Evolutionary conservation across 2,113 vertebrate genomes (phyloP).

Genomic region (Coracopsis vasa): DNA sequence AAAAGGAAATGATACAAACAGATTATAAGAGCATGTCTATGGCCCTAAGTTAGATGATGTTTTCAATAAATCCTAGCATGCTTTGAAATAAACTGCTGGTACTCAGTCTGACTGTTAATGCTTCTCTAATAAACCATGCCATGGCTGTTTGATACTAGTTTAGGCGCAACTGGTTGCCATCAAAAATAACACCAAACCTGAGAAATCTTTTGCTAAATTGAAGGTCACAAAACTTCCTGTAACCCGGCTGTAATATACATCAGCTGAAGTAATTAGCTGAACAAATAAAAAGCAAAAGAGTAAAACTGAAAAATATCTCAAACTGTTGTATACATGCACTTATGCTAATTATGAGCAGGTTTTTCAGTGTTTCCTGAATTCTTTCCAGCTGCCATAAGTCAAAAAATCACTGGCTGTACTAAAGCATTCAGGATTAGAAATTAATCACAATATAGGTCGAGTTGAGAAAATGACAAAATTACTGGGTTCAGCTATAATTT

Average conservation of each 20-base stretch:
- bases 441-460: background rate
- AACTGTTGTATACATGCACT: background rate
- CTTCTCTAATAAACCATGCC: background rate
- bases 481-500: background rate
- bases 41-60: background rate
- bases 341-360: background rate
- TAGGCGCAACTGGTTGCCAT: background rate
- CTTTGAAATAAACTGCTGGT: background rate
- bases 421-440: background rate
- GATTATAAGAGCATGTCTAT: background rate
- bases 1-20: background rate
- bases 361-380: background rate
- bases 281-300: background rate
- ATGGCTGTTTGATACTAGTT: background rate
- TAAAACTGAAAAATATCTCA: background rate
- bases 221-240: background rate
- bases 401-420: background rate
- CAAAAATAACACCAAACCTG: background rate
- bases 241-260: background rate
- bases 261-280: background rate
- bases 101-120: background rate
- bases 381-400: background rate
- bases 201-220: background rate
- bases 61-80: slow-evolving; percentile 4
- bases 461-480: background rate